Evolutionary conservation across 2,113 vertebrate species (phyloP), one percentile per base, ranked within the genome.

Genomic region (Prietella phreatophila): DNA sequence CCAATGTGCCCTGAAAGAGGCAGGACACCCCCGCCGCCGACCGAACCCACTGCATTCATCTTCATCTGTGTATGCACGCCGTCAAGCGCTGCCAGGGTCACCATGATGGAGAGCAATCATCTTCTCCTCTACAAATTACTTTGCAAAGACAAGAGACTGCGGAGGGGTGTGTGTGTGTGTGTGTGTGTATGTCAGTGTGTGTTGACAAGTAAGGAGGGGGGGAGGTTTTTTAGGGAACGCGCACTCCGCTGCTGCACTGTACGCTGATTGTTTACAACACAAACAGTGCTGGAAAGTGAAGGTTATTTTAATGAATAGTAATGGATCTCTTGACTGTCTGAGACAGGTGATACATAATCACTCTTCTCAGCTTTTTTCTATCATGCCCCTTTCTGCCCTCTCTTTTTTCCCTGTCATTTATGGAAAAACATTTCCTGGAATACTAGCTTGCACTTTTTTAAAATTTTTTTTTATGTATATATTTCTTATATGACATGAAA

Each of bases 81-180:
- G 96, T 96, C 97, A 98, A 97, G 96, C 96, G 76, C 96, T 96
- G 96, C 96, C 98, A 99, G 97, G 98, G 97, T 99, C 97, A 99
- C 96, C 95, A 97, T 96, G 96, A 99, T 99, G 97, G 97, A 99
- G 97, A 99, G 98, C 97, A 99, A 99, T 99, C 97, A 99, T 99
- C 98, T 98, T 97, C 97, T 97, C 96, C 96, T 98, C 96, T 90
- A 98, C 97, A 99, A 99, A 99, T 99, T 97, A 99, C 96, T 99
- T 97, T 96, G 97, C 97, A 97, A 96, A 98, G 97, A 96, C 96
- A 96, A 97, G 93, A 93, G 88, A 88, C 81, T 89, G 75, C 82
- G 47, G 63, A 63, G 88, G 85, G 86, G 89, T 85, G 84, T 86
- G 87, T 50, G 47, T 69, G 84, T 86, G 87, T 50, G 47, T 69